phyloP scores from a whole-genome alignment of 2,888 invertebrate genomes.

The Anagyrus pseudococci region DNA sequence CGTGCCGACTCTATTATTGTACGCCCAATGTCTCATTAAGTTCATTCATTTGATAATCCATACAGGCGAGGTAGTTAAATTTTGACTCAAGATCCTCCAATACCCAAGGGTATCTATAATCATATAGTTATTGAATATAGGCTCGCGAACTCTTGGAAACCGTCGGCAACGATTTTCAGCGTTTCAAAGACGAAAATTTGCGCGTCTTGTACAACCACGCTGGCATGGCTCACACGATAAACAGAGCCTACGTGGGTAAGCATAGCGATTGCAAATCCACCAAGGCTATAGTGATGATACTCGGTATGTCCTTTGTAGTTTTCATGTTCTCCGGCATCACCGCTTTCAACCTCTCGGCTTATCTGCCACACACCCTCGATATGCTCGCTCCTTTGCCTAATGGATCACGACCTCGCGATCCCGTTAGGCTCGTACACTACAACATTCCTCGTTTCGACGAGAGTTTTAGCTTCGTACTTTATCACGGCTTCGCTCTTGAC shows the following conservation, averaged over 20 bases:
- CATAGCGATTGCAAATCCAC: no score
- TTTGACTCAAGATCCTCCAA: background rate
- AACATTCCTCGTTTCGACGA: conserved; percentile 8
- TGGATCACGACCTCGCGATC: conserved; percentile 6
- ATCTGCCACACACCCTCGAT: conserved; percentile 9
- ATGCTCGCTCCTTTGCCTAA: conserved; percentile 12
- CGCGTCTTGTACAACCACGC: background rate
- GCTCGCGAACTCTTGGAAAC: background rate
- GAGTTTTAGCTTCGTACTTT: conserved; percentile 2
- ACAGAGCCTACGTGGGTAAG: background rate
- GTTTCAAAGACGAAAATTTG: background rate
- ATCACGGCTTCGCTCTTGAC: conserved; percentile 14
- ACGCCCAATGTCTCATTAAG: background rate
- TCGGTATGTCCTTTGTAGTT: conserved; percentile 8
- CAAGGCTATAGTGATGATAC: no score
- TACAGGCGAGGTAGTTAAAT: background rate
- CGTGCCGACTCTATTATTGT: background rate
- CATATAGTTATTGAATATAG: no score
- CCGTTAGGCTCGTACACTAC: conserved; percentile 4
- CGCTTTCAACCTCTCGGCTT: conserved; percentile 4
- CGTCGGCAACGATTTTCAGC: background rate
- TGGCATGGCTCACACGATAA: background rate
- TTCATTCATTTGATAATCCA: background rate
- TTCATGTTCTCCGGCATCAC: conserved; percentile 3
- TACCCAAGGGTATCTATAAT: no score